phyloP scores from a whole-genome alignment of 2,113 vertebrate genomes.

The Pseudonaja textilis region DNA sequence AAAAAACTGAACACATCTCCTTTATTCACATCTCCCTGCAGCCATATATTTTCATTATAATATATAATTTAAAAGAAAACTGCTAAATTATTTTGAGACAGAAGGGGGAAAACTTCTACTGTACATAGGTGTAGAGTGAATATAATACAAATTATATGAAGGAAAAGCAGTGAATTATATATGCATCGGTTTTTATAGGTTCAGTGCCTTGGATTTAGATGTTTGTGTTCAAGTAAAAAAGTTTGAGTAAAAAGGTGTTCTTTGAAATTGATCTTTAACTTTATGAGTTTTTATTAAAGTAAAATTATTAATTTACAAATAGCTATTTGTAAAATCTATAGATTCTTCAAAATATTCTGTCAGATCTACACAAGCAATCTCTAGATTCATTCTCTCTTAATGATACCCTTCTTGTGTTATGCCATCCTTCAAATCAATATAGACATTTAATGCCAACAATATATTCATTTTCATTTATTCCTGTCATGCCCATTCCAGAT shows the following conservation, averaged over 20 bases:
- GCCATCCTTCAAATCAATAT: background rate
- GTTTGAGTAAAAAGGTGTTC: background rate
- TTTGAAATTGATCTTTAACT: background rate
- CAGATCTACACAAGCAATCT: background rate
- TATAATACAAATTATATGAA: background rate
- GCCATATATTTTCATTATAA: background rate
- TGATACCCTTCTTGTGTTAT: background rate
- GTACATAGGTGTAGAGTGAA: background rate
- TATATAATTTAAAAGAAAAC: background rate
- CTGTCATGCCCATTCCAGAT: conserved; percentile 71
- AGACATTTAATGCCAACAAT: background rate
- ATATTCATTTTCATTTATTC: background rate
- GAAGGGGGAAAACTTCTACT: background rate
- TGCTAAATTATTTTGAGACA: background rate
- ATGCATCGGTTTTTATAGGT: background rate
- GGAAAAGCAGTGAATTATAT: background rate
- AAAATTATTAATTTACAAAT: background rate
- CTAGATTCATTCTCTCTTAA: background rate
- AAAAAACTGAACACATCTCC: background rate
- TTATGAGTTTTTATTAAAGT: background rate
- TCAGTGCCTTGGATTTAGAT: background rate
- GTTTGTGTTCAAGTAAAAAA: background rate
- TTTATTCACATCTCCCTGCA: background rate
- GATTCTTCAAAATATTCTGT: background rate
- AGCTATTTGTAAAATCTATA: background rate